Evolutionary conservation across 2,888 invertebrate genomes (phyloP).

Genomic region (Diaperis boleti): DNA sequence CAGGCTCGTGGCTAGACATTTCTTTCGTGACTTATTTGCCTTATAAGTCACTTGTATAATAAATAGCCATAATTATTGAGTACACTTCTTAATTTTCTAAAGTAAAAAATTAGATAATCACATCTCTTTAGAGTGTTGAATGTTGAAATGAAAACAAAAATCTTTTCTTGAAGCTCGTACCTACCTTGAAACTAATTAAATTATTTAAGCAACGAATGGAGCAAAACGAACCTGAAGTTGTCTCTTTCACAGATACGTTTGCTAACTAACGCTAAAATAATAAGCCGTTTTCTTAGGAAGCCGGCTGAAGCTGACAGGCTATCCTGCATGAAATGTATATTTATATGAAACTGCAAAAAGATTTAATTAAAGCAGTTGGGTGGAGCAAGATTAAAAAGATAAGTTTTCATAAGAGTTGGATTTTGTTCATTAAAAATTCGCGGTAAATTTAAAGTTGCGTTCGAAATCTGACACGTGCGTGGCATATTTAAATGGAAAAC

Average conservation of each 20-base stretch:
- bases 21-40: too few species aligned
- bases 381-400: conserved; percentile 4
- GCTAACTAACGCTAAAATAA: not conserved
- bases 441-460: conserved; percentile 1
- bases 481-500: not conserved
- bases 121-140: too few species aligned
- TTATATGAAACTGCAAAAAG: conserved; percentile 9
- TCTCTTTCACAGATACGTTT: not conserved
- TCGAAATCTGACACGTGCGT: not conserved
- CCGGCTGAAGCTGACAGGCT: conserved; percentile 1
- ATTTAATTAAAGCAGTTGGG: conserved; percentile 10
- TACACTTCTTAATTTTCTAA: too few species aligned
- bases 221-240: not conserved
- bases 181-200: not conserved
- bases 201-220: not conserved
- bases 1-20: too few species aligned
- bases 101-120: too few species aligned
- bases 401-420: conserved; percentile 8
- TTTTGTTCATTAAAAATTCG: conserved; percentile 14
- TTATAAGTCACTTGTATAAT: too few species aligned
- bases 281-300: not conserved
- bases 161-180: too few species aligned
- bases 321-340: conserved; percentile 6
- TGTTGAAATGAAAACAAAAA: too few species aligned
- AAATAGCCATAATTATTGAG: too few species aligned